Evolutionary conservation across 2,113 vertebrate species (phyloP), one percentile per base, ranked within the genome.

Genomic region (Lamprotornis superbus): DNA sequence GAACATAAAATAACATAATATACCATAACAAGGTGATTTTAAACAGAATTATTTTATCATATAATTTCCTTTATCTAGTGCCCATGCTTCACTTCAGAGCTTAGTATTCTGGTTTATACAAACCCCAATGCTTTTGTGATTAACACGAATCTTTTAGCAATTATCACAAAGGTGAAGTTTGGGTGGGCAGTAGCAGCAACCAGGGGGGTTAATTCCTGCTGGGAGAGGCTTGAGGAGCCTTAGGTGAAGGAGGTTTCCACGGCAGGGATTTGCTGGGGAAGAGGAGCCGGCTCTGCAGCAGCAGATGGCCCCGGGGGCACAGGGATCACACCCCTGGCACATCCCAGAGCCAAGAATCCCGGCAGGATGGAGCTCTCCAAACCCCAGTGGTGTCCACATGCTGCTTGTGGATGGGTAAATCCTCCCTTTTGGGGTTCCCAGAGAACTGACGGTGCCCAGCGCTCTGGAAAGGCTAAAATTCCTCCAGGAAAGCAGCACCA

Each of bases 311-410:
- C 61, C 0, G 4, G 31, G 20, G 44, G 5, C 28, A 31, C 20
- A 9, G 67, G 22, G 81, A 63, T 46, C 67, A 20, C 31, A 65
- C 5, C 40, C 42, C 60, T 4, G 81, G 19, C 18, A 74, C 40
- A 44, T 7, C 1, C 6, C 15, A 1, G 53, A 71, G 70, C 37
- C 39, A 25, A 6, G n/a, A 8, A 30, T 7, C 25, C 53, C n/a
- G 27, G 76, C 19, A 31, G 25, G 56, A 37, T 11, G 39, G 50
- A 27, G 47, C 9, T 25, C 30, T 16, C 20, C 65, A 1, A 37
- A 21, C 37, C 33, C 33, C 20, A 5, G 17, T 0, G 2, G 12
- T 24, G 8, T 5, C 40, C 5, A 4, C 12, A 11, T 2, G 20
- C 24, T 40, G 30, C 28, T 12, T 15, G 7, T 8, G 25, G 63